These are phyloP conservation scores for Caenorhabditis doughertyi DNA, from an alignment of 2,888 invertebrate species.

Conservation along the genomic window DNA sequence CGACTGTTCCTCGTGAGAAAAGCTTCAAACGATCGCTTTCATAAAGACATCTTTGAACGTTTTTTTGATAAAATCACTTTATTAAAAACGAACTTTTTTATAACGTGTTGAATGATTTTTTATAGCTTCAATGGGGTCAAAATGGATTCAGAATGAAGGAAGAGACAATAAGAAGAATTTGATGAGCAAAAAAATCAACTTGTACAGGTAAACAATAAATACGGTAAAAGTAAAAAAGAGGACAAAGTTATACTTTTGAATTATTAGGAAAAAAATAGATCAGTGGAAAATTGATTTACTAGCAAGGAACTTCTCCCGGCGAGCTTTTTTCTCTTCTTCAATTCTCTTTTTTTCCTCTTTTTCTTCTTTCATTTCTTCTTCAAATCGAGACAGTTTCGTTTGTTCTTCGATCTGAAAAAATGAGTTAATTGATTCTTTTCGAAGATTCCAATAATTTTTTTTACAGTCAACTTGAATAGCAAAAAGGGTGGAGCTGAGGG, in stretches of 20 bases:
- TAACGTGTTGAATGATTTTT: too few relatives aligned
- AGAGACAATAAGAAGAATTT: slow-evolving; percentile 29
- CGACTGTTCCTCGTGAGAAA: too few relatives aligned
- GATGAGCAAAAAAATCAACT: slow-evolving; percentile 35
- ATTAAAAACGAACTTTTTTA: too few relatives aligned
- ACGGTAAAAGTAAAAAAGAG: slow-evolving; percentile 25
- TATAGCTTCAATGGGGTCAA: too few relatives aligned
- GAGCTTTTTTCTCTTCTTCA: slow-evolving; percentile 71
- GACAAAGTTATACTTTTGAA: slow-evolving; percentile 43
- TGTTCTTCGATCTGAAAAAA: slow-evolving; percentile 73
- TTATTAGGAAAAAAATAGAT: slow-evolving; percentile 8
- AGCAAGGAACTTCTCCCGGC: slow-evolving; percentile 73
- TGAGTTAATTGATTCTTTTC: neutral
- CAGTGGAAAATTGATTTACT: slow-evolving; percentile 73
- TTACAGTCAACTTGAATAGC: too few relatives aligned
- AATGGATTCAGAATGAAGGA: slow-evolving; percentile 17
- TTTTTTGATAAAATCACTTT: too few relatives aligned
- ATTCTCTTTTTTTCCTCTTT: slow-evolving; percentile 69
- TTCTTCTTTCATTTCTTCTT: slow-evolving; percentile 75
- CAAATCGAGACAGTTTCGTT: slow-evolving; percentile 72
- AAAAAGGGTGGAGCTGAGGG: too few relatives aligned
- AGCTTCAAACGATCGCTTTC: too few relatives aligned
- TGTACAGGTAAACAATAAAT: slow-evolving; percentile 55
- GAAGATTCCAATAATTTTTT: too few relatives aligned
- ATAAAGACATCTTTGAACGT: too few relatives aligned